phyloP scores from a whole-genome alignment of 2,888 invertebrate species.

The Liodrosophila aerea region DNA sequence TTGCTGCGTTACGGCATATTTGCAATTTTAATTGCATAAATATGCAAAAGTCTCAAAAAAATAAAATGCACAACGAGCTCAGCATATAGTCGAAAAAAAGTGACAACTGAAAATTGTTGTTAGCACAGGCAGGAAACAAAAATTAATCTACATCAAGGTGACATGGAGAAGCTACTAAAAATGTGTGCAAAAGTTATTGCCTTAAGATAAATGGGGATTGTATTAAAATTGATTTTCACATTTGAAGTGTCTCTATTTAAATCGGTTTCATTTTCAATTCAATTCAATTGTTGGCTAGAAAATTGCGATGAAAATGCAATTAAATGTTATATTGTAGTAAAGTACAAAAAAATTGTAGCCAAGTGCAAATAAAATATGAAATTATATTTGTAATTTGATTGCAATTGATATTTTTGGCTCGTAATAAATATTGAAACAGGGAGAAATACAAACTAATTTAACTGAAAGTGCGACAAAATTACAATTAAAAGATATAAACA shows the following conservation, averaged over 20 bases:
- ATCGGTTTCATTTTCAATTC: too few relatives aligned
- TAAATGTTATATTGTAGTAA: too few relatives aligned
- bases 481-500: not conserved
- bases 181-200: not conserved
- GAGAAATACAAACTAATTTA: conserved; percentile 43
- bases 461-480: conserved; percentile 27
- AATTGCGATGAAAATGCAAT: too few relatives aligned
- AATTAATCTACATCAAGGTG: conserved; percentile 29
- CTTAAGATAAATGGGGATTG: not conserved
- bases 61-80: conserved; percentile 18
- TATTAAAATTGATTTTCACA: conserved; percentile 3
- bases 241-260: too few relatives aligned
- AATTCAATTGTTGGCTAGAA: too few relatives aligned
- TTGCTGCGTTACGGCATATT: conserved; percentile 64
- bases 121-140: conserved; percentile 24
- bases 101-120: conserved; percentile 8
- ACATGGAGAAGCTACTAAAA: conserved; percentile 24
- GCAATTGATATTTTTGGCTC: conserved; percentile 47
- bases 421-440: not conserved
- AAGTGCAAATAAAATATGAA: conserved; percentile 36
- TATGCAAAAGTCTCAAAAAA: conserved; percentile 60
- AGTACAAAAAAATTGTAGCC: too few relatives aligned
- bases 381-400: conserved; percentile 49
- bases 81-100: conserved; percentile 9
- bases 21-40: conserved; percentile 81